Evolutionary conservation across 2,888 invertebrate species (phyloP).

Genomic region (Pollenia angustigena): DNA sequence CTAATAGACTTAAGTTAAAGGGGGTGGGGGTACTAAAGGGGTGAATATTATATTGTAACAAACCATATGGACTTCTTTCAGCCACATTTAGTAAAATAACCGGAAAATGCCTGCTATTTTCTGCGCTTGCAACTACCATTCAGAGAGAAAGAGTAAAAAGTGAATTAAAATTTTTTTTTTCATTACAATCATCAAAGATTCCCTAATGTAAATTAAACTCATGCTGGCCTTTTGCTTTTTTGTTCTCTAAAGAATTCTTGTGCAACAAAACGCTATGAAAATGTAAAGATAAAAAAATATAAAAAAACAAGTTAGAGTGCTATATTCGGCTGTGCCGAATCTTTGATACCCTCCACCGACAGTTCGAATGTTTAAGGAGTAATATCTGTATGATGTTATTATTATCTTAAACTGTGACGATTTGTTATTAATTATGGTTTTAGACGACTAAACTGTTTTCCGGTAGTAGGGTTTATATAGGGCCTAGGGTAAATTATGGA

Average conservation of each 20-base stretch:
- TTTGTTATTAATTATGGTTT: no score
- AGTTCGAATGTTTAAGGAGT: no score
- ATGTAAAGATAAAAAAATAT: neutral
- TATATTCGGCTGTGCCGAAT: no score
- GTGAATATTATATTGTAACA: neutral
- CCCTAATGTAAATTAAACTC: slow-evolving; percentile 61
- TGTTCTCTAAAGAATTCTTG: slow-evolving; percentile 6
- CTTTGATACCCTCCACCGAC: no score
- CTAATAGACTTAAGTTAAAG: slow-evolving; percentile 33
- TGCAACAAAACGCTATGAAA: neutral
- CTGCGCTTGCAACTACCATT: no score
- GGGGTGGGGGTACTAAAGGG: neutral
- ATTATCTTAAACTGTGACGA: no score
- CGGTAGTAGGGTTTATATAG: no score
- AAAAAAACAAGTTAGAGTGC: no score
- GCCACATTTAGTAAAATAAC: slow-evolving; percentile 49
- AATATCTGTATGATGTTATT: no score
- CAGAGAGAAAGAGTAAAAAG: neutral
- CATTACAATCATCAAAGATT: slow-evolving; percentile 38
- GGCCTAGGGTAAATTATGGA: no score
- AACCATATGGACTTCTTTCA: slow-evolving; percentile 2
- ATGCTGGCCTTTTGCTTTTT: slow-evolving; percentile 28
- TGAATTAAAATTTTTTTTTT: slow-evolving; percentile 39
- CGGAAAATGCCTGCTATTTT: slow-evolving; percentile 55
- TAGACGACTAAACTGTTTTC: no score